These are phyloP conservation scores for Pontoporia blainvillei DNA, from an alignment of 2,113 vertebrate genomes.

Conservation along the genomic window DNA sequence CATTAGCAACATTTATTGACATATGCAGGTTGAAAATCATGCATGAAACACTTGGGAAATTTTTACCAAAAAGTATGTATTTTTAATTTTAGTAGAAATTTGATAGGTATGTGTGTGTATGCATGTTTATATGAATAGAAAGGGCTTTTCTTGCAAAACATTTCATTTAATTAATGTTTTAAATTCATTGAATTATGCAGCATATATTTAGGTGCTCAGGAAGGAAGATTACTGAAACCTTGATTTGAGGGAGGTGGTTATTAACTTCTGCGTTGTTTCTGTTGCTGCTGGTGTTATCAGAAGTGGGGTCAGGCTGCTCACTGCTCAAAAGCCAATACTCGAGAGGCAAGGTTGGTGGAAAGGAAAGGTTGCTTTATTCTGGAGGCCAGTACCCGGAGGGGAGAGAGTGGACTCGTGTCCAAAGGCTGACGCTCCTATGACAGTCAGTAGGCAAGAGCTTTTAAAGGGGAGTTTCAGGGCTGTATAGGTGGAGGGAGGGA, in stretches of 20 bases:
- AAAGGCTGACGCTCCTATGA: not conserved
- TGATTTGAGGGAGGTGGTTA: too few species aligned
- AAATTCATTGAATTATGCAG: not conserved
- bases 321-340: not conserved
- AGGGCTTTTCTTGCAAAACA: not conserved
- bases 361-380: not conserved
- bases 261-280: not conserved
- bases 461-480: not conserved
- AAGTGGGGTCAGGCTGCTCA: not conserved
- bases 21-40: not conserved
- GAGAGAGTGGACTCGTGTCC: not conserved
- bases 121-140: not conserved
- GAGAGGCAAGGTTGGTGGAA: not conserved
- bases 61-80: not conserved
- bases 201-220: not conserved
- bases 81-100: not conserved
- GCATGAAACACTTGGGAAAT: not conserved
- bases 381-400: not conserved
- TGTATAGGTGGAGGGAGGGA: not conserved
- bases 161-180: not conserved
- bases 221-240: not conserved
- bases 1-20: not conserved
- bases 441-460: not conserved
- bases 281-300: not conserved
- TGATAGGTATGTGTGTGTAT: not conserved